Percentiles rank a stretch among this genome's conserved stretches.
Evolutionary conservation across 1,140 invertebrate genomes (phyloP).

Genomic region (Procambarus clarkii): DNA sequence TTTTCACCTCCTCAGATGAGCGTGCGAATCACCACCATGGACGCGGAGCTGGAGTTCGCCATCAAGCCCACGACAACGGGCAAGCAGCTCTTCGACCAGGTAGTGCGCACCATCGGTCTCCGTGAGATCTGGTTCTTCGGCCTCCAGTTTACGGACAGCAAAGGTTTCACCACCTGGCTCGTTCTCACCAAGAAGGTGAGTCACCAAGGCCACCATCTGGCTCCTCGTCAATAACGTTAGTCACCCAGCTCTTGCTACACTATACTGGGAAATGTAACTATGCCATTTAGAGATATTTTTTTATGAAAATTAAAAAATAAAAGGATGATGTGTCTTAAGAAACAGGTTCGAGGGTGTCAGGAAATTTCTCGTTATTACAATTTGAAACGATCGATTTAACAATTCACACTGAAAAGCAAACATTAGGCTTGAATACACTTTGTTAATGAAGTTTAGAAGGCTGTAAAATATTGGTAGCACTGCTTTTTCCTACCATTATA

Average conservation of each 20-base stretch:
- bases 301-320: no score
- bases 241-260: no score
- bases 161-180: slow-evolving; percentile 97
- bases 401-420: no score
- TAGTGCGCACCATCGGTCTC: slow-evolving; percentile 89
- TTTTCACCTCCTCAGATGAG: slow-evolving; percentile 85
- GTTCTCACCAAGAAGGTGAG: slow-evolving; percentile 98
- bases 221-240: background rate
- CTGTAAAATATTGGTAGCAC: no score
- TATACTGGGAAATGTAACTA: background rate
- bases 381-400: no score
- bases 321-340: no score
- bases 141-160: slow-evolving; percentile 96
- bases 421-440: no score
- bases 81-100: slow-evolving; percentile 99
- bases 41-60: slow-evolving; percentile 98
- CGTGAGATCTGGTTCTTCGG: slow-evolving; percentile 99
- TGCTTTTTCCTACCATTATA: no score
- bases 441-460: no score
- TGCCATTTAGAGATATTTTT: no score
- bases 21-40: slow-evolving; percentile 95
- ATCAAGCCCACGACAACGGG: slow-evolving; percentile 99
- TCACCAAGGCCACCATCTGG: background rate
- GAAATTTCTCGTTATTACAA: no score
- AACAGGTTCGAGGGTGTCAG: no score